phyloP scores from a whole-genome alignment of 2,888 invertebrate species.

The Hetaerina titia region DNA sequence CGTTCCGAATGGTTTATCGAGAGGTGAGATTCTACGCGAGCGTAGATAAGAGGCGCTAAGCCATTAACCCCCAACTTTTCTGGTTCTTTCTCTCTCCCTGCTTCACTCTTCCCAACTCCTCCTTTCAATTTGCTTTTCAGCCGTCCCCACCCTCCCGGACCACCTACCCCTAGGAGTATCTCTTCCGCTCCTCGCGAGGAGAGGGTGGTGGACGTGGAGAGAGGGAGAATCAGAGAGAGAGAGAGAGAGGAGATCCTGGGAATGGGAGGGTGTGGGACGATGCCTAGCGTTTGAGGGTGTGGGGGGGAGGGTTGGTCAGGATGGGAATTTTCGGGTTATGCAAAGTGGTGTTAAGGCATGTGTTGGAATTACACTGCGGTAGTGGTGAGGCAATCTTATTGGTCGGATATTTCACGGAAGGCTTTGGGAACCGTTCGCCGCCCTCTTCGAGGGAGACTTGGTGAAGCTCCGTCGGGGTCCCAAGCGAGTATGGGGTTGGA shows the following conservation, averaged over 20 bases:
- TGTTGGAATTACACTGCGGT: slow-evolving; percentile 64
- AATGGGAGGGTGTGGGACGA: neutral
- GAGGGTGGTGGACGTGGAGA: neutral
- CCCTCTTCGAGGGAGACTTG: slow-evolving; percentile 42
- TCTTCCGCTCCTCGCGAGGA: neutral
- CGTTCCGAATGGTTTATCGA: neutral
- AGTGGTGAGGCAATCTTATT: slow-evolving; percentile 64
- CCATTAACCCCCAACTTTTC: neutral
- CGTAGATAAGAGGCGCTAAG: neutral
- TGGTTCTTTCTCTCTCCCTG: neutral
- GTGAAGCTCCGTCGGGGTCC: neutral
- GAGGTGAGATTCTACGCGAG: neutral
- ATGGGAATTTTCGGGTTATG: slow-evolving; percentile 64
- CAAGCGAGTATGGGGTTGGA: neutral
- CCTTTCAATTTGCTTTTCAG: slow-evolving; percentile 9
- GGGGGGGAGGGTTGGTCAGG: neutral
- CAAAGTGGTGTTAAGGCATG: slow-evolving; percentile 66
- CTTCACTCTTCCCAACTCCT: neutral
- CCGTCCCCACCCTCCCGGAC: neutral
- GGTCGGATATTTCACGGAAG: slow-evolving; percentile 56
- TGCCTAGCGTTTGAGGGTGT: neutral
- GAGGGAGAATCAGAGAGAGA: neutral
- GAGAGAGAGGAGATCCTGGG: neutral
- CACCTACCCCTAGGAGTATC: neutral
- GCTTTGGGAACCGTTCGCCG: slow-evolving; percentile 45